Evolutionary conservation across 2,888 invertebrate species (phyloP).

Genomic region (Cephus pulcher): DNA sequence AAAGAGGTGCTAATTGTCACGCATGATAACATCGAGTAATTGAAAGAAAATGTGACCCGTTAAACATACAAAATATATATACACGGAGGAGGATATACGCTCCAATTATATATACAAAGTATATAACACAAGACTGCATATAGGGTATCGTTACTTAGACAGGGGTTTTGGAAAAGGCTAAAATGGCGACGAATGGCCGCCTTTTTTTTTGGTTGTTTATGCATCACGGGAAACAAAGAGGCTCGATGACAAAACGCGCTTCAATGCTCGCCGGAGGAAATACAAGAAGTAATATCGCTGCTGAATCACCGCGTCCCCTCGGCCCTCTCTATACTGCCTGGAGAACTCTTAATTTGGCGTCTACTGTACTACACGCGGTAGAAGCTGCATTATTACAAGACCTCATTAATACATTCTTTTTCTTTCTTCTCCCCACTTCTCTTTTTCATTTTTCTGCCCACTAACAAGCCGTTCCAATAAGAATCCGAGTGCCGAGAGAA

Average conservation of each 20-base stretch:
- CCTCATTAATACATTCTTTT: neutral
- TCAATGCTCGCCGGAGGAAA: slow-evolving; percentile 45
- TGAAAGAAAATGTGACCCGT: slow-evolving; percentile 19
- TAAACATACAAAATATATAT: slow-evolving; percentile 11
- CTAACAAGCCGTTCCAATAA: neutral
- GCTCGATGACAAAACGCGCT: slow-evolving; percentile 59
- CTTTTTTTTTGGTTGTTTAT: slow-evolving; percentile 43
- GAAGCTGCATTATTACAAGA: neutral
- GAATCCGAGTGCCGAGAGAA: neutral
- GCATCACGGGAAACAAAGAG: slow-evolving; percentile 57
- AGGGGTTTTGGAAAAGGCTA: neutral
- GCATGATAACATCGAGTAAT: slow-evolving; percentile 17
- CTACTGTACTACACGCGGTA: neutral
- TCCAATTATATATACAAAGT: too few species aligned
- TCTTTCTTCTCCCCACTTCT: neutral
- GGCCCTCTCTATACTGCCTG: slow-evolving; percentile 25
- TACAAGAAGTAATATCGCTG: slow-evolving; percentile 43
- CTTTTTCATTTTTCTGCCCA: neutral
- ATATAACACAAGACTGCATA: too few species aligned
- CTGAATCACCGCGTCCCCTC: slow-evolving; percentile 30
- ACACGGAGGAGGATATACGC: neutral
- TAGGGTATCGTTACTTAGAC: neutral
- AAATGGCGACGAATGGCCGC: neutral
- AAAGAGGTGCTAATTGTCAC: slow-evolving; percentile 22
- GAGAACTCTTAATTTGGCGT: slow-evolving; percentile 30